Conservation (phyloP, 2,888 invertebrate species). For the Athalia cordata region DNA sequence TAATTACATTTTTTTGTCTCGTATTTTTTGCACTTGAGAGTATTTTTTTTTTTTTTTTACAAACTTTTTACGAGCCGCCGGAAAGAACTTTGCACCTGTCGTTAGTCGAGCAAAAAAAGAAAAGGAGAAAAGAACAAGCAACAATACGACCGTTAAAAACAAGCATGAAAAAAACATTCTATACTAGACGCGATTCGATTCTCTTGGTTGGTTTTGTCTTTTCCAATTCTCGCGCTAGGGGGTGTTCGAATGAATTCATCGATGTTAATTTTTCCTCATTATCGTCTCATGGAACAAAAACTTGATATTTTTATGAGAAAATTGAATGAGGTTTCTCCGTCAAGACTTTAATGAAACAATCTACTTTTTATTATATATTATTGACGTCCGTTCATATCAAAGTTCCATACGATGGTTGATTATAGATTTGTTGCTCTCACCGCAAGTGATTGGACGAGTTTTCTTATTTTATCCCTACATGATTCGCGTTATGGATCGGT, state of each 20-base stretch:
- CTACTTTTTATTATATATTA: neutral
- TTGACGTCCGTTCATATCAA: conserved; percentile 21
- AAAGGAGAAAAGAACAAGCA: conserved; percentile 48
- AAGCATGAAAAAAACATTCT: neutral
- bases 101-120: conserved; percentile 46
- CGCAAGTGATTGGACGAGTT: conserved; percentile 15
- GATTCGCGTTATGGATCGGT: conserved; percentile 6
- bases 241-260: too few species aligned
- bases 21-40: neutral
- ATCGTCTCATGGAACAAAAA: too few species aligned
- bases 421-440: conserved; percentile 11
- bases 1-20: conserved; percentile 56
- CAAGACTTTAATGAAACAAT: conserved; percentile 5
- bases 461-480: neutral
- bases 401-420: conserved; percentile 13
- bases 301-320: neutral
- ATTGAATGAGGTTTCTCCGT: conserved; percentile 8
- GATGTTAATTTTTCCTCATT: too few species aligned
- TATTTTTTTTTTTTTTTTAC: conserved; percentile 40
- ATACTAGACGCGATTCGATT: neutral
- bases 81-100: conserved; percentile 65
- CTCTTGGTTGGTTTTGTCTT: too few species aligned
- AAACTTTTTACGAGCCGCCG: conserved; percentile 44
- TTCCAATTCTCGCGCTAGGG: too few species aligned
- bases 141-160: conserved; percentile 44